Evolutionary conservation across 23 tunicate species (phyloP).

Genomic region (Corella eumyota): DNA sequence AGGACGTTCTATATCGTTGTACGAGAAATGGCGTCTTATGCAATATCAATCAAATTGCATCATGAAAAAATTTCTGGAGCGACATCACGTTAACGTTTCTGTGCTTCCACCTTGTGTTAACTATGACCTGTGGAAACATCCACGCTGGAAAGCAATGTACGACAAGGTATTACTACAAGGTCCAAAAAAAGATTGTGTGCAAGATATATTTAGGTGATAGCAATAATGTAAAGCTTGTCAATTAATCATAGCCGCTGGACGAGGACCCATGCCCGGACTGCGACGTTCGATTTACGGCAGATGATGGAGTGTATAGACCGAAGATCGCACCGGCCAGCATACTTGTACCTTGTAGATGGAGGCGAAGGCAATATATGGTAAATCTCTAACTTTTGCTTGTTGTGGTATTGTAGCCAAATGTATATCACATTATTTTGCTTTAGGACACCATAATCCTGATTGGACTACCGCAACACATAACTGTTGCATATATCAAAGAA

Average conservation of each 20-base stretch:
- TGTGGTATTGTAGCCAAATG: not conserved
- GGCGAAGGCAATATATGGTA: constrained; percentile 62
- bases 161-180: constrained; percentile 37
- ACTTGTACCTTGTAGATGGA: constrained; percentile 67
- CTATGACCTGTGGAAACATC: constrained; percentile 94
- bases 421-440: not conserved
- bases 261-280: constrained; percentile 99
- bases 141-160: constrained; percentile 83
- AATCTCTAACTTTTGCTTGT: too few species aligned
- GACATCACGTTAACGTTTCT: constrained; percentile 80
- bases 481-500: constrained; percentile 90
- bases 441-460: constrained; percentile 90
- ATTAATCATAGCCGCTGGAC: constrained; percentile 73
- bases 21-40: constrained; percentile 98
- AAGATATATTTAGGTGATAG: not conserved
- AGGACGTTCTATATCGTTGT: constrained; percentile 95
- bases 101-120: constrained; percentile 97
- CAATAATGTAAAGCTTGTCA: not conserved
- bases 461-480: constrained; percentile 97
- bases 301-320: constrained; percentile 72
- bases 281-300: constrained; percentile 88
- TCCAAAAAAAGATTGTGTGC: not conserved
- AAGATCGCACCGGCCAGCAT: constrained; percentile 95
- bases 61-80: constrained; percentile 94
- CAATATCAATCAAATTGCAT: constrained; percentile 95